These are phyloP conservation scores for Xestia ashworthii DNA, from an alignment of 2,888 invertebrate species.

Conservation along the genomic window DNA sequence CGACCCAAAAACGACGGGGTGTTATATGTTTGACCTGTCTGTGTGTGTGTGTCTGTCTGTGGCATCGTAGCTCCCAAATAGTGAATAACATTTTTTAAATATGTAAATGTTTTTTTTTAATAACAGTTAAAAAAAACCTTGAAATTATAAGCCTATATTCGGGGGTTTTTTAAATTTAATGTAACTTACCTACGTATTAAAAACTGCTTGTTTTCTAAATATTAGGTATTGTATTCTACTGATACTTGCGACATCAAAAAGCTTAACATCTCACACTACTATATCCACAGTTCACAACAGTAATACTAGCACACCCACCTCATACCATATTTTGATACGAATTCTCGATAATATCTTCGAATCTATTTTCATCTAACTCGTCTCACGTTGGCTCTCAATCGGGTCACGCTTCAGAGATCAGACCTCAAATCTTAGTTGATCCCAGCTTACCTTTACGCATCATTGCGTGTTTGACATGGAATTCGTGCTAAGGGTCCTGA, in stretches of 20 bases:
- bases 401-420: constrained; percentile 48
- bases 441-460: constrained; percentile 34
- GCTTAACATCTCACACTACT: too few species aligned
- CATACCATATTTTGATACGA: background rate
- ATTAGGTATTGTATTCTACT: background rate
- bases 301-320: background rate
- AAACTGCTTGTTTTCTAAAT: background rate
- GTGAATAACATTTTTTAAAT: too few species aligned
- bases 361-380: constrained; percentile 35
- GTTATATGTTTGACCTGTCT: too few species aligned
- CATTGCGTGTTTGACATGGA: constrained; percentile 37
- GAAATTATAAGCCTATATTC: too few species aligned
- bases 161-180: too few species aligned
- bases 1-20: too few species aligned
- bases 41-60: too few species aligned
- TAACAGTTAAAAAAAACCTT: too few species aligned
- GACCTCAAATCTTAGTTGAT: constrained; percentile 53
- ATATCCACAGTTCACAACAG: background rate
- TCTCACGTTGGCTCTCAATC: constrained; percentile 25
- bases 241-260: background rate
- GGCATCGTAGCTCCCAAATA: too few species aligned
- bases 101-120: too few species aligned
- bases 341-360: constrained; percentile 16
- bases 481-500: constrained; percentile 46
- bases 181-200: too few species aligned